Evolutionary conservation across 2,888 invertebrate genomes (phyloP).

Genomic region (Tridacna crocea): DNA sequence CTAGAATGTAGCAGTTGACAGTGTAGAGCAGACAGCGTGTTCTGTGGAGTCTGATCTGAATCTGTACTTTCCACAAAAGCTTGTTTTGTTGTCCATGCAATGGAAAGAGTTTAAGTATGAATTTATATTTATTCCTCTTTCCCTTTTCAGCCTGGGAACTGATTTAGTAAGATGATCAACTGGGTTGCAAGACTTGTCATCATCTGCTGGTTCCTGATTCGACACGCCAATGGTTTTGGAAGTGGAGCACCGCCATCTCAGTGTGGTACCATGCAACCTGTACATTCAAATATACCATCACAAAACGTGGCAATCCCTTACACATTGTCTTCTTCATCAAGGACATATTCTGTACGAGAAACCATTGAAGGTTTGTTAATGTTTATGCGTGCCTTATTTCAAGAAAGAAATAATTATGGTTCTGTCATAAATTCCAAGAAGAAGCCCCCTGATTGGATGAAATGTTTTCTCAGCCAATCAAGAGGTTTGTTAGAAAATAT

Average conservation of each 20-base stretch:
- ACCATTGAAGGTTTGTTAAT: background rate
- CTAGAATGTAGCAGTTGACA: too few species aligned
- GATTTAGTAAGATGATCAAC: background rate
- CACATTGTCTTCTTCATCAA: background rate
- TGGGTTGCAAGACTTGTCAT: background rate
- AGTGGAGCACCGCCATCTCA: conserved; percentile 17
- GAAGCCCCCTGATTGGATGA: background rate
- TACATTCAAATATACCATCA: background rate
- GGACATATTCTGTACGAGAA: background rate
- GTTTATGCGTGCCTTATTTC: too few species aligned
- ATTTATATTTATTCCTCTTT: too few species aligned
- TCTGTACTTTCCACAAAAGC: too few species aligned
- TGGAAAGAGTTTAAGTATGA: too few species aligned
- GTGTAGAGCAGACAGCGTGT: too few species aligned
- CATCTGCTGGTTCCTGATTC: conserved; percentile 10
- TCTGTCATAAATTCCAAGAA: too few species aligned
- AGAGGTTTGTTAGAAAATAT: too few species aligned
- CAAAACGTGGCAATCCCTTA: background rate
- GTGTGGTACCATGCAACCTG: background rate
- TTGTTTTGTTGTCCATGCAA: too few species aligned
- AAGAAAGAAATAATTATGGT: too few species aligned
- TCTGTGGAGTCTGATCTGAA: too few species aligned
- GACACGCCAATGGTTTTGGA: background rate
- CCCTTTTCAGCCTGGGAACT: too few species aligned
- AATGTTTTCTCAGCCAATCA: background rate